phyloP scores from a whole-genome alignment of 2,888 invertebrate genomes.

The Argyra leucocephala region DNA sequence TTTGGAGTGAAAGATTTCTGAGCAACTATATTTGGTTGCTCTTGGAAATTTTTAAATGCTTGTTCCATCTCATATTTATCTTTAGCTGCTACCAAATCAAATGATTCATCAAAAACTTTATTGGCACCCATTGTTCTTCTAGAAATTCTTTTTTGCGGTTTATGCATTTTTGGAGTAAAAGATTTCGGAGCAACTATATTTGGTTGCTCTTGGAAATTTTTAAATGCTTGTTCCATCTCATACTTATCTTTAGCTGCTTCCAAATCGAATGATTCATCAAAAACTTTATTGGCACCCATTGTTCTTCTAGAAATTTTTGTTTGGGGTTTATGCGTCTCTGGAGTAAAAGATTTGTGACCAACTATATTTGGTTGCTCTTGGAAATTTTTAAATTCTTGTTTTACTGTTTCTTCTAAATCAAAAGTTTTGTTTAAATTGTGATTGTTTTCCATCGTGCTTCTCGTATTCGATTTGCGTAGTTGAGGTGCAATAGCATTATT shows the following conservation, averaged over 20 bases:
- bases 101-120: not conserved
- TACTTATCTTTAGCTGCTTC: conserved; percentile 12
- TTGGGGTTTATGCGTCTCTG: conserved; percentile 2
- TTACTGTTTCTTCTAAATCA: conserved; percentile 14
- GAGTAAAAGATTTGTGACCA: conserved; percentile 12
- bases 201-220: conserved; percentile 17
- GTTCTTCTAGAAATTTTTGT: conserved; percentile 12
- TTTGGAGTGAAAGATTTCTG: not conserved
- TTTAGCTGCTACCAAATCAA: conserved; percentile 13
- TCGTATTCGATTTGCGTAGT: not conserved
- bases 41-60: conserved; percentile 19
- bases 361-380: conserved; percentile 9
- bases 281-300: conserved; percentile 7
- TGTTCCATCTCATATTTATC: conserved; percentile 14
- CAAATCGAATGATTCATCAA: conserved; percentile 9
- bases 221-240: conserved; percentile 17
- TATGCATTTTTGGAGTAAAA: conserved; percentile 15
- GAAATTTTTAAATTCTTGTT: conserved; percentile 15
- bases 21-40: conserved; percentile 7
- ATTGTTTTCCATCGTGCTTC: conserved; percentile 7
- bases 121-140: conserved; percentile 17
- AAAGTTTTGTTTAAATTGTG: not conserved
- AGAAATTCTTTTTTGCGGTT: conserved; percentile 18
- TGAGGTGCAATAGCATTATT: too few relatives aligned
- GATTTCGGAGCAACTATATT: not conserved